phyloP scores from a whole-genome alignment of 2,888 invertebrate species.

The Drosophila falleni region DNA sequence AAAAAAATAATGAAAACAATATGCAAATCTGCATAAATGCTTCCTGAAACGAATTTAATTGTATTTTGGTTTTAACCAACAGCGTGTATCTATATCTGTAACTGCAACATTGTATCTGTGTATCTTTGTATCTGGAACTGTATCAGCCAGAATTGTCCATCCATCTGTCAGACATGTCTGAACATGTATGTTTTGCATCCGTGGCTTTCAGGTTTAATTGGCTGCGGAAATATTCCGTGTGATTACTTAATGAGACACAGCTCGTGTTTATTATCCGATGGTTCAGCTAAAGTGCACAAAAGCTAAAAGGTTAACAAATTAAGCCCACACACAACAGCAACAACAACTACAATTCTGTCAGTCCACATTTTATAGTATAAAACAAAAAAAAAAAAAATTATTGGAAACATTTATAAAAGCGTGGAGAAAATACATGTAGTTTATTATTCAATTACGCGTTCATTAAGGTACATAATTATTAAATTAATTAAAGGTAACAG shows the following conservation, averaged over 20 bases:
- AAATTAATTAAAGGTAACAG: slow-evolving; percentile 73
- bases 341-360: slow-evolving; percentile 10
- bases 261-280: slow-evolving; percentile 70
- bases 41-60: slow-evolving; percentile 79
- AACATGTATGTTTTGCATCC: slow-evolving; percentile 43
- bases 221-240: slow-evolving; percentile 81
- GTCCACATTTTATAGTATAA: slow-evolving; percentile 11
- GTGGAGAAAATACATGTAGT: slow-evolving; percentile 44
- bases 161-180: slow-evolving; percentile 59
- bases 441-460: slow-evolving; percentile 79
- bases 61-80: slow-evolving; percentile 50
- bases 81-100: slow-evolving; percentile 25
- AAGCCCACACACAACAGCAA: slow-evolving; percentile 35
- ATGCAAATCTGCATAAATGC: slow-evolving; percentile 65
- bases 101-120: slow-evolving; percentile 54
- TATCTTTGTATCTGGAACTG: slow-evolving; percentile 25
- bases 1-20: slow-evolving; percentile 5
- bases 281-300: slow-evolving; percentile 58
- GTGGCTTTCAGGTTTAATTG: slow-evolving; percentile 77
- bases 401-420: neutral
- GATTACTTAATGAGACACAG: slow-evolving; percentile 80
- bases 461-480: slow-evolving; percentile 78
- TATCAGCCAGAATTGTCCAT: slow-evolving; percentile 54
- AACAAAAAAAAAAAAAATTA: slow-evolving; percentile 9
- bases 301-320: slow-evolving; percentile 77